A percentile compares a stretch with the other conserved stretches of the same genome.
These are phyloP conservation scores for Paralichthys olivaceus DNA, from an alignment of 2,113 vertebrate genomes.

Conservation along the genomic window DNA sequence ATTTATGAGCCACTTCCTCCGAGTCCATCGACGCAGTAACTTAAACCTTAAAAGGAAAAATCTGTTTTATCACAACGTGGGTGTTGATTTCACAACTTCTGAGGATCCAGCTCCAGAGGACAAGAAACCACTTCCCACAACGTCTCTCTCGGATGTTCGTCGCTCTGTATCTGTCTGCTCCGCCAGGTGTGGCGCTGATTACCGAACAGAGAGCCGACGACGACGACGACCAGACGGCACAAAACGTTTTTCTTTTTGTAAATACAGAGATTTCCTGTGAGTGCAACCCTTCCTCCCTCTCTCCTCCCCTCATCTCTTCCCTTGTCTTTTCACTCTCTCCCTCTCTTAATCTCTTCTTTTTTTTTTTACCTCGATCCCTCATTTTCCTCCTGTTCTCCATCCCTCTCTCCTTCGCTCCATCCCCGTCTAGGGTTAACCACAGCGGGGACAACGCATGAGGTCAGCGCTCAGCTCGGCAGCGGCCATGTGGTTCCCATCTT, in stretches of 20 bases:
- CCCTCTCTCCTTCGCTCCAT: conserved; percentile 28
- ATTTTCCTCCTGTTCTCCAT: conserved; percentile 17
- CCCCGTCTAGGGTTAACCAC: conserved; percentile 74
- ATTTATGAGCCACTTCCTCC: neutral
- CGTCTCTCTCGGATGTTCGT: neutral
- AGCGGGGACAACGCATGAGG: conserved; percentile 79
- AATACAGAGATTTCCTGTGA: neutral
- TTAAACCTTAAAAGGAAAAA: conserved; percentile 2
- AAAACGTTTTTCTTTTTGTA: neutral
- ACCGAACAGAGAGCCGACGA: neutral
- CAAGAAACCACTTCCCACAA: neutral
- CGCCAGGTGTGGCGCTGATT: neutral
- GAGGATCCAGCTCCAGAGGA: neutral
- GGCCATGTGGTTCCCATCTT: conserved; percentile 85
- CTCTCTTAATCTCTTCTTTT: neutral
- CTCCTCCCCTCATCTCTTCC: conserved; percentile 11
- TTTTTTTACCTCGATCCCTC: neutral
- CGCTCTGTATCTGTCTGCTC: neutral
- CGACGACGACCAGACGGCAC: neutral
- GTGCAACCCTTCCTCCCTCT: neutral
- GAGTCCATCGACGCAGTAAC: neutral
- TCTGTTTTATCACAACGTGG: neutral
- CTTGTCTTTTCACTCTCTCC: conserved; percentile 7
- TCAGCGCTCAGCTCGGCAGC: conserved; percentile 73
- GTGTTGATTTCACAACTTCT: neutral